Percentiles rank a stretch among this genome's conserved stretches.
Conservation (phyloP, 2,113 vertebrate species). For the Aix galericulata region DNA sequence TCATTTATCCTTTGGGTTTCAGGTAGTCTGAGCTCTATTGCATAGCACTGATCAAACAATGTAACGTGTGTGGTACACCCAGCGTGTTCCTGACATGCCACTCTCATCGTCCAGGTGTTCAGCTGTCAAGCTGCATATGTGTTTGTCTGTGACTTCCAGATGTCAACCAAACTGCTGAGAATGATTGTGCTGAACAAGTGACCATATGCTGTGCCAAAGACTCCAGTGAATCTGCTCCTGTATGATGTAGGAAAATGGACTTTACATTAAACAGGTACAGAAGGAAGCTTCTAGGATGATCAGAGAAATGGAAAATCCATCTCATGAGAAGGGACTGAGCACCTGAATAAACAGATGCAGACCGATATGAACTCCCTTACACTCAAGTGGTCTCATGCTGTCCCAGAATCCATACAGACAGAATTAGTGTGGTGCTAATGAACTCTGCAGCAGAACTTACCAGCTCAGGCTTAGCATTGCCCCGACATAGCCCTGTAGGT, state of each 20-base stretch:
- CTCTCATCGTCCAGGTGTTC: not conserved
- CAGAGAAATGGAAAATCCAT: slow-evolving; percentile 35
- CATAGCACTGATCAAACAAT: not conserved
- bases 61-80: not conserved
- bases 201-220: not conserved
- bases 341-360: slow-evolving; percentile 54
- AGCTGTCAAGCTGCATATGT: slow-evolving; percentile 42
- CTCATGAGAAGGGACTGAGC: not conserved
- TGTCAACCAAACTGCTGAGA: slow-evolving; percentile 26
- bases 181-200: slow-evolving; percentile 25
- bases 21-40: not conserved
- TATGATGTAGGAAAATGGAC: not conserved
- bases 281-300: slow-evolving; percentile 10
- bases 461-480: not conserved
- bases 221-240: too few species aligned
- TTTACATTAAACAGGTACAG: slow-evolving; percentile 16
- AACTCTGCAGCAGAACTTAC: slow-evolving; percentile 41
- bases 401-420: not conserved
- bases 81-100: not conserved
- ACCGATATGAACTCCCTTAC: not conserved
- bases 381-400: not conserved
- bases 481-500: not conserved
- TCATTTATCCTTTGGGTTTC: not conserved
- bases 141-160: slow-evolving; percentile 31
- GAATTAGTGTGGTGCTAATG: slow-evolving; percentile 18